Evolutionary conservation across 2,888 invertebrate genomes (phyloP), one percentile per base, ranked within the genome.

Genomic region (Pandemis corylana): DNA sequence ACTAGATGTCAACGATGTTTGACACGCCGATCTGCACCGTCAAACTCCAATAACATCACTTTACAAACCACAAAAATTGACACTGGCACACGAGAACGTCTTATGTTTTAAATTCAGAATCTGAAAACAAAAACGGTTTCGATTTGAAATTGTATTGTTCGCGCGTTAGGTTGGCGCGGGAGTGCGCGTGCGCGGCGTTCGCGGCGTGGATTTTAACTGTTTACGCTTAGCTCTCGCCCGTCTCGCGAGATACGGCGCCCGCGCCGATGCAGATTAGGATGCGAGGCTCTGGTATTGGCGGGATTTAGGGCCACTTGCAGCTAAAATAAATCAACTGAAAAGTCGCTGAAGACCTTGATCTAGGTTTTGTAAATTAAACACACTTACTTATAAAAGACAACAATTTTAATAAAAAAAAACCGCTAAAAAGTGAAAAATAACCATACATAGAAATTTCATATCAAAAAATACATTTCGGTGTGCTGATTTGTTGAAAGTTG

Each of bases 141-240:
- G 68, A 63, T 72, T 77, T 76, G 71, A 71, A 62, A 79, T 80
- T 81, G 77, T 74, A 81, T 82, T 78, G 78, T 72, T 77, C 77
- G 77, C 82, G 82, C 82, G 81, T 76, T 79, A 76, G 79, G 80
- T 78, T 71, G 56, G 70, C 75, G 62, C 69, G 72, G 72, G 75
- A 73, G 83, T 86, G 87, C 93, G 94, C 94, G 94, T 94, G 94
- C 94, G 94, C 91, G 84, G 80, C 75, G 86, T 81, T 80, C 89
- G 92, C 91, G 87, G 83, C 87, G 89, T 88, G 86, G 87, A 85
- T 88, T 91, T 90, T 86, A 90, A 94, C 94, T 94, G 94, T 87
- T 90, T 87, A 74, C 69, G 74, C 65, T 74, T 74, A 74, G 74
- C 28, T 36, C 28, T 36, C 28, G 28, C 1, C 3, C 13, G 76